Conservation (phyloP, 2,888 invertebrate species). For the Silvanus unidentatus region DNA sequence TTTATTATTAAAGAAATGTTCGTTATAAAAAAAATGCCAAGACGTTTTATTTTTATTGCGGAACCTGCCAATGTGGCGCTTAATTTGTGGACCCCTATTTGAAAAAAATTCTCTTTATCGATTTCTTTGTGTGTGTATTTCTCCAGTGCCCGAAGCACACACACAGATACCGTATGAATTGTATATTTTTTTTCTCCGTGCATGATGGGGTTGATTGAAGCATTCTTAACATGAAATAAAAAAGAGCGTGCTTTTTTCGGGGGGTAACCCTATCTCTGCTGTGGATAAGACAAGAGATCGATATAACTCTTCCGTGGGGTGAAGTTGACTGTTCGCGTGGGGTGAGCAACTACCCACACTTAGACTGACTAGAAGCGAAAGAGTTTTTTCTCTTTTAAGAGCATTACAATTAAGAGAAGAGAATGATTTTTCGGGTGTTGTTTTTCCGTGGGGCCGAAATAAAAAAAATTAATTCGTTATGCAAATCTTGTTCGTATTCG, state of each 20-base stretch:
- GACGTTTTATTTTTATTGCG: constrained; percentile 21
- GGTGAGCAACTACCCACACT: constrained; percentile 29
- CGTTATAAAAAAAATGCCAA: constrained; percentile 39
- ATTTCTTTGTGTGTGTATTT: constrained; percentile 18
- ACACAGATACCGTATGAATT: constrained; percentile 21
- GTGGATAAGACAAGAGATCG: constrained; percentile 48
- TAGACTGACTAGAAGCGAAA: constrained; percentile 10
- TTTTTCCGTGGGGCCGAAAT: neutral
- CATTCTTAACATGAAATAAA: constrained; percentile 26
- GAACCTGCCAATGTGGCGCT: too few species aligned
- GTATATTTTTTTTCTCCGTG: constrained; percentile 26
- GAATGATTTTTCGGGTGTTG: neutral
- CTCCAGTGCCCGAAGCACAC: constrained; percentile 23
- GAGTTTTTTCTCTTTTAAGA: constrained; percentile 5
- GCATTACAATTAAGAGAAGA: neutral
- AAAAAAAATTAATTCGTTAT: constrained; percentile 2
- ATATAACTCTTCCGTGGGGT: constrained; percentile 50
- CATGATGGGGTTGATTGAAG: constrained; percentile 22
- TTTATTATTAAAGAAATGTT: constrained; percentile 46
- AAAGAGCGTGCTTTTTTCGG: constrained; percentile 12
- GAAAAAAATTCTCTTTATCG: constrained; percentile 22
- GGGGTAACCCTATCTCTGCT: constrained; percentile 43
- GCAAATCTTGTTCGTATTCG: constrained; percentile 12
- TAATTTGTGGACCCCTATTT: too few species aligned
- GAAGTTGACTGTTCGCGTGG: constrained; percentile 38